Evolutionary conservation across 2,888 invertebrate species (phyloP), one percentile per base, ranked within the genome.

Genomic region (Eristalis pertinax): DNA sequence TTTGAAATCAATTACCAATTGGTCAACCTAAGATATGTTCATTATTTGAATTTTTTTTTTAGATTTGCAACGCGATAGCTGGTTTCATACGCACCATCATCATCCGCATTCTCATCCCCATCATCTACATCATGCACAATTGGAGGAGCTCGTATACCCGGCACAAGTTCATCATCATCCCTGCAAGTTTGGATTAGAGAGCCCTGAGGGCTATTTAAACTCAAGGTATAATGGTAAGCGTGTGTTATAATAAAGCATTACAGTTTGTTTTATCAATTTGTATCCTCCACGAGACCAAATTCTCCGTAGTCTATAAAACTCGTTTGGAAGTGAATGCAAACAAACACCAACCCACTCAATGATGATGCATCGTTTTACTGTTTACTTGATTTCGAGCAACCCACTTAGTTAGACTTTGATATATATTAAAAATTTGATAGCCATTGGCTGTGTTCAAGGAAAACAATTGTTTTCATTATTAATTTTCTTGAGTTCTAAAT

Each of bases 161-260:
- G 90, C 90, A 70, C 91, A 90, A 89, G 90, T 90, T 69, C 87
- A 87, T 35, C 87, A 87, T 50, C 84, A 87, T 84, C 87, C 87
- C 89, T 91, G 91, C 29, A 92, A 92, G 85, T 93, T 91, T 88
- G 92, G 92, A 38, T 89, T 92, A 83, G 92, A 93, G 89, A 91
- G 91, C 74, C 90, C 92, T 70, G 93, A 92, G 89, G 92, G 91
- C 89, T 93, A 93, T 90, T 91, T 93, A 87, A 92, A 91, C 90
- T 91, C 92, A 90, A 92, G 92, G 91, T 92, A 92, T 90, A 92
- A 92, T 90, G 92, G 92, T 92, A 91, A 92, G 92, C 91, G 90
- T 89, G 90, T 90, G 88, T 83, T 77, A 85, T 84, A 74, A 83
- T 83, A 78, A 83, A 82, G 86, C 83, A 70, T 83, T 75, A 78